Evolutionary conservation across 2,797 vertebrate genomes (phyloP), one percentile per base, ranked within the genome.

Genomic region (Onychomys leucogaster): DNA sequence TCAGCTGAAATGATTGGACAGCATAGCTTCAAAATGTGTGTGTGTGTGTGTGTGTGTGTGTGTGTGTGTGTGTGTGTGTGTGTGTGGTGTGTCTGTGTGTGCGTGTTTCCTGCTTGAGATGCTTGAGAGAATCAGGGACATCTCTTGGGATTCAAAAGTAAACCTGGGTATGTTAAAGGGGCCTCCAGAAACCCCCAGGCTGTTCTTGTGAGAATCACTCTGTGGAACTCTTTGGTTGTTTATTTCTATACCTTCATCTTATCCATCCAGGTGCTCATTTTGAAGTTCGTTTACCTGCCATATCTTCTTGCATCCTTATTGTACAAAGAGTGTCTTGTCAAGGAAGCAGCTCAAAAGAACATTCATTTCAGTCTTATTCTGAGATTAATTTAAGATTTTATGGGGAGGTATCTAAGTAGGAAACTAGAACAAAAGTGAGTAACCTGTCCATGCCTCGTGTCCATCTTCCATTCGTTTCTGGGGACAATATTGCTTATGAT

Each of bases 401-500:
- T 94, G 95, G 97, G 95, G 77, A 94, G 43, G 67, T 98, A 98
- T 96, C 71, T 97, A 96, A 97, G 92, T 94, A 95, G 97, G 98
- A 96, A 94, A 97, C 77, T 86, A 82, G 94, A 97, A 97, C 41
- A 98, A 97, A 98, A 81, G 88, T 87, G 90, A 98, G 98, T 96
- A 95, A 98, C 96, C 95, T 93, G 95, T 96, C 98, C 84, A 95
- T 97, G 97, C 95, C 95, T 95, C 97, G 82, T 2, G 87, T 94
- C 87, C 43, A 96, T 97, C 91, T 86, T 97, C 94, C 97, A 94
- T 98, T 96, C 92, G 92, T 97, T 97, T 98, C 98, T 97, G 94
- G 98, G 97, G 98, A 98, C 98, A 98, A 73, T 98, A 90, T 98
- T 98, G 97, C 97, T 98, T 98, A 98, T 98, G 93, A 96, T 98